Evolutionary conservation across 1,140 invertebrate genomes (phyloP), one percentile per base, ranked within the genome.

Genomic region (Bombus fervidus): DNA sequence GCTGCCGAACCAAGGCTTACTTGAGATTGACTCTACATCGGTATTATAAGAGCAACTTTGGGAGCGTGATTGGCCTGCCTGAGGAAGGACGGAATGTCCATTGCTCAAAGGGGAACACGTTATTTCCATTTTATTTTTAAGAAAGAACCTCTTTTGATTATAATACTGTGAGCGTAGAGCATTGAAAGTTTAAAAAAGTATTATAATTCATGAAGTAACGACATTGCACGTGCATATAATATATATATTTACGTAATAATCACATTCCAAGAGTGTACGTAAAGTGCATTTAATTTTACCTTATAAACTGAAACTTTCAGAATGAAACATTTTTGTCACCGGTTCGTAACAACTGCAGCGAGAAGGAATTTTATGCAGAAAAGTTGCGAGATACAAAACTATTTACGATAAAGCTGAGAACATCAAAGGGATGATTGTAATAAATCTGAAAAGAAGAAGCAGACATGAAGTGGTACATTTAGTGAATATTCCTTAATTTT

Each of bases 1-100:
- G 53, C 74, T 73, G 71, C 74, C 78, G 41, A 86, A 87, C 83
- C 53, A 47, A 34, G 73, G 73, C 34, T 73, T 68, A 88, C 74
- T 83, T 57, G 31, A n/a, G 57, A 72, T 41, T 28, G 69, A 37
- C 47, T 75, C 57, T 75, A 71, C 39, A 66, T 69, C 43, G 75
- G 47, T 25, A 78, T 78, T 68, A 88, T 88, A 83, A 88, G 86
- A 79, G 66, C 66, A 34, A 73, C 86, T 68, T 53, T 64, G 25
- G 12, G 64, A 57, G 64, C 76, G 71, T 80, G 77, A 87, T 83
- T 77, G 85, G 43, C 69, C 76, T 87, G 62, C 76, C 66, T 74
- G 39, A 86, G 74, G 37, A 71, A 81, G 34, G 69, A 59, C 53
- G 47, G 37, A 31, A 62, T 28, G 8, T 18, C 12, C 28, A 41